These are phyloP conservation scores for Dicrurus megarhynchus DNA, from an alignment of 2,113 vertebrate genomes.

Conservation along the genomic window DNA sequence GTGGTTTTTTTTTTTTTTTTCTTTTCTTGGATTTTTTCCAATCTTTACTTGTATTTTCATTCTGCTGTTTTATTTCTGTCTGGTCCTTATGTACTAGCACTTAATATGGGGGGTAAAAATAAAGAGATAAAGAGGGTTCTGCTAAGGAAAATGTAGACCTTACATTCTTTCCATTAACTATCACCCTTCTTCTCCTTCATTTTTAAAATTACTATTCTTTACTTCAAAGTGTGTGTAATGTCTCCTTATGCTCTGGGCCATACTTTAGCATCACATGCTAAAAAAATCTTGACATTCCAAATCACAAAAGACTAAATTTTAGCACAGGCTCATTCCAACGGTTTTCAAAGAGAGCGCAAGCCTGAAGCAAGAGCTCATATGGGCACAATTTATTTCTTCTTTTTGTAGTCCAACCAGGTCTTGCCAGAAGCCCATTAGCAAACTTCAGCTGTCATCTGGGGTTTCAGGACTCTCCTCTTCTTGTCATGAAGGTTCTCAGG, in stretches of 20 bases:
- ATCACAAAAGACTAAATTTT: not conserved
- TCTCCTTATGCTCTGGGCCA: not conserved
- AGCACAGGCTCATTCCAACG: not conserved
- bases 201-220: not conserved
- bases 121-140: not conserved
- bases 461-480: not conserved
- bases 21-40: not conserved
- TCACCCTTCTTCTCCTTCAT: not conserved
- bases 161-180: not conserved
- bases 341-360: not conserved
- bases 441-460: not conserved
- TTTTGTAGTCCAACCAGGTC: not conserved
- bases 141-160: not conserved
- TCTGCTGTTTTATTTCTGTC: not conserved
- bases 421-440: not conserved
- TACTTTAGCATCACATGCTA: not conserved
- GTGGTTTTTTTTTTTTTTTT: not conserved
- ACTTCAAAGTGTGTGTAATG: not conserved
- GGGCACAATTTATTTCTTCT: slow-evolving; percentile 3
- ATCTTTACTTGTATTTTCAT: not conserved
- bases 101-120: not conserved
- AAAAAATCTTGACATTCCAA: not conserved
- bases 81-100: not conserved
- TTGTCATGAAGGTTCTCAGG: not conserved
- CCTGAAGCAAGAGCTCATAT: not conserved